Base-by-base conservation (phyloP, 2,888 invertebrate genomes). In the Thera britannica region DNA sequence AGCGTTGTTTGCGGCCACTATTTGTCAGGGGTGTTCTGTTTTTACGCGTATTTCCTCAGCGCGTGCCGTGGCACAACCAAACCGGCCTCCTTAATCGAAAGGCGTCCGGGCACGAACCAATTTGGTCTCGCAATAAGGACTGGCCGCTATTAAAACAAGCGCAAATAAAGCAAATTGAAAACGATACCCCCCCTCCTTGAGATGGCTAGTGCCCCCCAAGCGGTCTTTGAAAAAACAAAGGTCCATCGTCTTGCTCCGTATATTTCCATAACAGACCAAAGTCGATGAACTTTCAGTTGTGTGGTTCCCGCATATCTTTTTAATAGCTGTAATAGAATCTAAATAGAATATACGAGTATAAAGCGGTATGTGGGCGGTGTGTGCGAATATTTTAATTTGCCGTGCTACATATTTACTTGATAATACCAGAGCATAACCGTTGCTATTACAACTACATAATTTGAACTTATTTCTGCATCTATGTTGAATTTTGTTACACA, bases 131-230 rank as follows among this genome's bases (percentile, higher is more conserved):
- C 91, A 92, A 93, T 92, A 92, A 92, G 90, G 86, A 90, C 86
- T 86, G 88, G 87, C 86, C 88, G 89, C 93, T 92, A 93, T 93
- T 93, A 92, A 93, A 93, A 92, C 93, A 92, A 90, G 90, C 87
- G 88, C 91, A 93, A 93, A 93, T 92, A 93, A 90, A 92, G 89
- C 90, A 92, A 92, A 93, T 93, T 93, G 92, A 93, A 93, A 92
- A 90, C 86, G 90, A 87, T 84, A 89, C 89, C 86, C 83, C 77
- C 80, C 79, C 85, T 82, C 78, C 76, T 76, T 75, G 75, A 78
- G 86, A 84, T 84, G 83, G 86, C 81, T 81, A 79, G 80, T 81
- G 77, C 76, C 80, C 68, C 79, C 67, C 75, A 69, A 73, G 78
- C 70, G 75, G 79, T 68, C 84, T 85, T 85, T 81, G 85, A 80